Conservation (phyloP, 2,888 invertebrate species). For the Cosmia trapezina region DNA sequence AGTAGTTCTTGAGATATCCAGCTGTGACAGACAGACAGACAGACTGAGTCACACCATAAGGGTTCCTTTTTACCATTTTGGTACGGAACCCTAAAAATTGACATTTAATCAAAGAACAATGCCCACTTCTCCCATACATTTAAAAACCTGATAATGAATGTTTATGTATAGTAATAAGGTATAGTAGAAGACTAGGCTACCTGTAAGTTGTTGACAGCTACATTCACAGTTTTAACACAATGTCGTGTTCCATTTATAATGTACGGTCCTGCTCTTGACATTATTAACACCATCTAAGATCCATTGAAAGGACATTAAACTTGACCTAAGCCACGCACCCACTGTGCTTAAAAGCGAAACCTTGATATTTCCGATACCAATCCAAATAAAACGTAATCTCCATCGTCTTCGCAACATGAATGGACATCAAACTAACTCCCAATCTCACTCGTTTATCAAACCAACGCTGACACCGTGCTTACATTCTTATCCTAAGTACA, state of each 20-base stretch:
- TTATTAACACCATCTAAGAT: conserved; percentile 10
- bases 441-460: conserved; percentile 82
- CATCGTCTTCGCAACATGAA: conserved; percentile 70
- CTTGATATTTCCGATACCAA: conserved; percentile 23
- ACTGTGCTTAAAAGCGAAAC: neutral
- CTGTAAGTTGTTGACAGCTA: too few species aligned
- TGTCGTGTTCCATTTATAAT: conserved; percentile 24
- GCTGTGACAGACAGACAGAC: too few species aligned
- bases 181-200: too few species aligned
- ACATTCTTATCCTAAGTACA: conserved; percentile 77
- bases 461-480: conserved; percentile 76
- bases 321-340: conserved; percentile 13
- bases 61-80: too few species aligned
- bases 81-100: too few species aligned
- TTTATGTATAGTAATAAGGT: too few species aligned
- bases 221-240: conserved; percentile 24
- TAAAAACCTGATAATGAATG: too few species aligned
- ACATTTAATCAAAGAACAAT: too few species aligned
- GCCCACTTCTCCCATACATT: too few species aligned
- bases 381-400: conserved; percentile 27
- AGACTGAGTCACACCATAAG: too few species aligned
- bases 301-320: neutral
- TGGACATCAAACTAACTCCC: conserved; percentile 71
- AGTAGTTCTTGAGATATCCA: too few species aligned
- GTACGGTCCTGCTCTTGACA: conserved; percentile 5